Conservation (phyloP, 2,113 vertebrate genomes). For the Coryphaenoides rupestris region DNA sequence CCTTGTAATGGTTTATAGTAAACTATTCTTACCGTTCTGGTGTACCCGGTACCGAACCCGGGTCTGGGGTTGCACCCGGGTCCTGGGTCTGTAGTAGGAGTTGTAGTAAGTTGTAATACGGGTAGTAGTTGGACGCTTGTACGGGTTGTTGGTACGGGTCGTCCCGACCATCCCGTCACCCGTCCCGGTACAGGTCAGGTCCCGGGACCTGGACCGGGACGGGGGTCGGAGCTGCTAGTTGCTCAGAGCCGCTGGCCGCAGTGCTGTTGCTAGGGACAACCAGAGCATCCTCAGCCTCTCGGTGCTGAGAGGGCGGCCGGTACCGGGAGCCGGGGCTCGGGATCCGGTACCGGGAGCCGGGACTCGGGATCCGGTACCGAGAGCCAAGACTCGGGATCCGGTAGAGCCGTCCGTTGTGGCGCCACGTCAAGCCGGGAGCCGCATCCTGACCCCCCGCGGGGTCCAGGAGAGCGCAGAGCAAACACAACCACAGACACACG, state of each 20-base stretch:
- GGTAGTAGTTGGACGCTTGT: slow-evolving; percentile 87
- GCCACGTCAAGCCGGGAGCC: slow-evolving; percentile 80
- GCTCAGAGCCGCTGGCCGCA: slow-evolving; percentile 26
- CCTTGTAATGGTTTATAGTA: no score
- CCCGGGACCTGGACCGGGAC: no score
- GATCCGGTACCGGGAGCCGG: slow-evolving; percentile 79
- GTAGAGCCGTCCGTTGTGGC: slow-evolving; percentile 86
- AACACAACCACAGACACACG: slow-evolving; percentile 44
- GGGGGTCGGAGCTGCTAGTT: no score
- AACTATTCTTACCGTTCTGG: no score
- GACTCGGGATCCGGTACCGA: no score
- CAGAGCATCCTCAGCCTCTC: slow-evolving; percentile 38
- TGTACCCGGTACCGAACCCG: slow-evolving; percentile 83
- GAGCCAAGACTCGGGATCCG: slow-evolving; percentile 83
- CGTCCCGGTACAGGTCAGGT: no score
- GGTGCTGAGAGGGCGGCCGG: slow-evolving; percentile 9
- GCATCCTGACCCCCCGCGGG: slow-evolving; percentile 53
- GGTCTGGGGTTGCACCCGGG: slow-evolving; percentile 68
- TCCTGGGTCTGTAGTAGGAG: slow-evolving; percentile 81
- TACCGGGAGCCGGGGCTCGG: no score
- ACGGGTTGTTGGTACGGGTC: slow-evolving; percentile 87
- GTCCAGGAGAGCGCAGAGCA: slow-evolving; percentile 62
- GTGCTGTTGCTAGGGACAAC: slow-evolving; percentile 55
- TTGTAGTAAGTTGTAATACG: slow-evolving; percentile 93
- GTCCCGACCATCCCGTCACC: slow-evolving; percentile 85